A percentile compares a stretch with the other conserved stretches of the same genome.
phyloP scores from a whole-genome alignment of 2,113 vertebrate genomes.

The Athene noctua region DNA sequence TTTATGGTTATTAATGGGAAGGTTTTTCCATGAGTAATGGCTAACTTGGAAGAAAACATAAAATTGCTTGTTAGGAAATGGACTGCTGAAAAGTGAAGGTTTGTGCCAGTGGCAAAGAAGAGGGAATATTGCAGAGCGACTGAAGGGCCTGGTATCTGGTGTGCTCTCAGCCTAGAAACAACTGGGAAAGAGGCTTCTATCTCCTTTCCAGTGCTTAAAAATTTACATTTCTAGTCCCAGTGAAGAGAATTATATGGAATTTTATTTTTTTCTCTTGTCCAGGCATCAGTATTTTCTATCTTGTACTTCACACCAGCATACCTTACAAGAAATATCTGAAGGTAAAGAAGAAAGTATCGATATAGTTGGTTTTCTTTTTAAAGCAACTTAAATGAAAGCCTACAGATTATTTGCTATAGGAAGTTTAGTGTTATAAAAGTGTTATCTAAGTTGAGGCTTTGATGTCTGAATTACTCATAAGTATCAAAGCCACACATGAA shows the following conservation, averaged over 20 bases:
- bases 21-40: slow-evolving; percentile 20
- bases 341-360: background rate
- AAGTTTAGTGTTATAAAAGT: slow-evolving; percentile 44
- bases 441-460: slow-evolving; percentile 58
- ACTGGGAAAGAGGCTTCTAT: background rate
- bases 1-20: slow-evolving; percentile 31
- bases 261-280: background rate
- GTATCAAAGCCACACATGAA: slow-evolving; percentile 65
- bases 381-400: background rate
- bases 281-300: background rate
- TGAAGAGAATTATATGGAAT: background rate
- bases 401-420: slow-evolving; percentile 35
- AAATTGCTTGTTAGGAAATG: slow-evolving; percentile 28
- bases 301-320: background rate
- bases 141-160: background rate
- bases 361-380: background rate
- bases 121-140: background rate
- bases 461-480: slow-evolving; percentile 66
- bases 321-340: background rate
- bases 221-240: background rate
- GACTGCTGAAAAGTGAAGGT: background rate
- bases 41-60: slow-evolving; percentile 24
- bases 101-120: background rate
- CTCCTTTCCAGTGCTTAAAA: background rate
- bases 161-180: background rate